Evolutionary conservation across 23 tunicate species (phyloP), one percentile per base, ranked within the genome.

Genomic region (Phallusia fumigata): DNA sequence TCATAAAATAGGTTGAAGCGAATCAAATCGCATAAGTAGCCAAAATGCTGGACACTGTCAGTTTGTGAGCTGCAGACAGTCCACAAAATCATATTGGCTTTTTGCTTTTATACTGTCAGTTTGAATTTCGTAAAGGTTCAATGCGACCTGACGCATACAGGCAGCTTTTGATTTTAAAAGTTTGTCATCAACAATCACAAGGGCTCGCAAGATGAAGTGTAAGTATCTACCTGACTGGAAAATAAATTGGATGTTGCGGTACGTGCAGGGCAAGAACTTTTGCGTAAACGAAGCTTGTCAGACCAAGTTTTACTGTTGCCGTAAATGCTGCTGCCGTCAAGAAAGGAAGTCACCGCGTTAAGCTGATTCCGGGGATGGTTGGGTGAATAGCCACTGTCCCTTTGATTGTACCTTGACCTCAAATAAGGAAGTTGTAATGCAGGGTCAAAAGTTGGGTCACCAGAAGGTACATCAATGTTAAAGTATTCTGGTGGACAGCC

Each of bases 401-500:
- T 82, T 30, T 88, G 77, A n/a, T 88, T 80, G 74, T 88, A 93
- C 30, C 87, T 53, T 1, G 93, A 74, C 35, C 98, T 64, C 51
- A 86, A 44, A 36, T 84, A 79, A 0, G 98, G 98, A 15, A 93
- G 88, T 76, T 77, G 79, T n/a, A 47, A 58, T 50, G 78, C 32
- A 36, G 83, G 53, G 84, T 88, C 87, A 51, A 84, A 93, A 18
- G 18, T n/a, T n/a, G 90, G 53, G 69, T 93, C 98, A 13, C 76
- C 75, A 45, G 72, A 24, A 0, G 90, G 88, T 32, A 93, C 75
- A 0, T 72, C 76, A 19, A 93, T 81, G 87, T 93, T 93, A 53
- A 93, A 93, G 45, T 77, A 82, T 52, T 93, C 98, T 0, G 93
- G 98, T 24, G 98, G 98, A 78, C 98, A 93, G 11, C 98, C 98